Evolutionary conservation across 2,888 invertebrate genomes (phyloP).

Genomic region (Spatulosminthurus flaviceps): DNA sequence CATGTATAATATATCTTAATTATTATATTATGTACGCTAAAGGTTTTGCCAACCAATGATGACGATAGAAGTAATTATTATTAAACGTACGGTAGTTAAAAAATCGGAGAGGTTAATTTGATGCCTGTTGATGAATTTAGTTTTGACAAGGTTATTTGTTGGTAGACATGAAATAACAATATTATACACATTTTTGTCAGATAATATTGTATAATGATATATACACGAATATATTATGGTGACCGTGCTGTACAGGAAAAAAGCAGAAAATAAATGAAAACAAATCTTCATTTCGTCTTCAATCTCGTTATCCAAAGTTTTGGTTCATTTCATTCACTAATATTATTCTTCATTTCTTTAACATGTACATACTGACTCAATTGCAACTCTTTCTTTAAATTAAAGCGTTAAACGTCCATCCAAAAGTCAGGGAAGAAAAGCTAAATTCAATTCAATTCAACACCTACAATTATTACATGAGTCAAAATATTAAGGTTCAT

Average conservation of each 20-base stretch:
- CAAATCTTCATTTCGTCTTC: not conserved
- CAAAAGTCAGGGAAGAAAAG: no score
- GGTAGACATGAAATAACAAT: not conserved
- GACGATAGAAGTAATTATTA: no score
- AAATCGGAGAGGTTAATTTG: not conserved
- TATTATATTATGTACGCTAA: not conserved
- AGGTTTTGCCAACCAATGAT: not conserved
- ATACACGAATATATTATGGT: constrained; percentile 5
- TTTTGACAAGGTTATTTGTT: constrained; percentile 5
- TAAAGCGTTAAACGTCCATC: no score
- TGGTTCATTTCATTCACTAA: not conserved
- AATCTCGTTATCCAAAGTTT: not conserved
- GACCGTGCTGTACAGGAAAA: constrained; percentile 4
- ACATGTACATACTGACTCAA: no score
- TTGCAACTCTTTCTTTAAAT: no score
- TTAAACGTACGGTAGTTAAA: no score
- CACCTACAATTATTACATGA: no score
- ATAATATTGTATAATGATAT: constrained; percentile 3
- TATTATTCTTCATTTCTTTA: not conserved
- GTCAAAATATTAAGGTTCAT: no score
- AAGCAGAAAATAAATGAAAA: not conserved
- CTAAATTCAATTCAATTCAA: no score
- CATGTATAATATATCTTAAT: no score
- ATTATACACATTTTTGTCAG: constrained; percentile 3
- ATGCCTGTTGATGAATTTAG: not conserved